Evolutionary conservation across 2,888 invertebrate species (phyloP).

Genomic region (Subacronicta megacephala): DNA sequence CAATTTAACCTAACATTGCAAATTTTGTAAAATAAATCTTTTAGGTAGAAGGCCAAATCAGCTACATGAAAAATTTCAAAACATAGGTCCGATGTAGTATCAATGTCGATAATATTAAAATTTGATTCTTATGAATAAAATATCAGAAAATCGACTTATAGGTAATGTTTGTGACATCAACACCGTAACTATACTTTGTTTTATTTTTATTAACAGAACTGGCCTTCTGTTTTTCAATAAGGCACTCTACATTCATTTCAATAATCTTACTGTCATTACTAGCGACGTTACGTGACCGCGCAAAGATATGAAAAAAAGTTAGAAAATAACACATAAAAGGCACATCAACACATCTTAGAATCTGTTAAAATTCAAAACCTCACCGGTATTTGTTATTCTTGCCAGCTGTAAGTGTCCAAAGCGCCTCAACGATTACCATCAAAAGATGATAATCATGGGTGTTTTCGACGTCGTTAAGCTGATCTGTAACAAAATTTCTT

Average conservation of each 20-base stretch:
- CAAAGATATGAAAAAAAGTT: conserved; percentile 58
- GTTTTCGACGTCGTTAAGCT: conserved; percentile 89
- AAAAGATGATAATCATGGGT: conserved; percentile 90
- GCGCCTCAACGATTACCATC: conserved; percentile 88
- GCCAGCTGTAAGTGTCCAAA: conserved; percentile 86
- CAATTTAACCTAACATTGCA: conserved; percentile 4
- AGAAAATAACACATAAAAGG: conserved; percentile 72
- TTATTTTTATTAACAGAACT: not conserved
- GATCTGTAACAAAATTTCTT: conserved; percentile 89
- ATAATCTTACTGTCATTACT: conserved; percentile 8
- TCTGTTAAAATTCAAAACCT: conserved; percentile 81
- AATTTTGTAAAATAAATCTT: not conserved
- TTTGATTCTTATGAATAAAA: too few species aligned
- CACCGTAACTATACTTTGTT: too few species aligned
- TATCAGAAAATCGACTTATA: too few species aligned
- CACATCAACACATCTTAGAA: conserved; percentile 72
- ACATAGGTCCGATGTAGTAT: too few species aligned
- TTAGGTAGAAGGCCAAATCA: too few species aligned
- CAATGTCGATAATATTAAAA: too few species aligned
- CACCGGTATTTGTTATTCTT: conserved; percentile 82
- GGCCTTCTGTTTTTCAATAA: conserved; percentile 23
- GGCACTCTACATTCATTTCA: conserved; percentile 19
- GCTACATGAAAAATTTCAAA: too few species aligned
- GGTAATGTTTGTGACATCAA: too few species aligned
- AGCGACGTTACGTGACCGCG: conserved; percentile 25